Evolutionary conservation across 2,113 vertebrate species (phyloP).

Genomic region (Dendropsophus ebraccatus): DNA sequence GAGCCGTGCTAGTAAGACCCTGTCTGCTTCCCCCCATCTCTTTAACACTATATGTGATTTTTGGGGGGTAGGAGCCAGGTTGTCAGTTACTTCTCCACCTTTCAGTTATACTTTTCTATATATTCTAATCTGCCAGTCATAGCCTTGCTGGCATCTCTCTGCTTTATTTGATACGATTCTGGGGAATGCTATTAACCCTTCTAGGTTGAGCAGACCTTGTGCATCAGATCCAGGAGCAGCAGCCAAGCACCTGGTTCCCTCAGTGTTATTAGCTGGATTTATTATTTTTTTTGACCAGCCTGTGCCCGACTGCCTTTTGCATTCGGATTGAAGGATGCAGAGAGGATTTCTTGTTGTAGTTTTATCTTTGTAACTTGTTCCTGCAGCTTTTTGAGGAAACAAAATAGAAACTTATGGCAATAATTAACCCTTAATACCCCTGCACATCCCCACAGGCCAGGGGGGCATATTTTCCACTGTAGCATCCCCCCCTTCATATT

Average conservation of each 20-base stretch:
- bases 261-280: constrained; percentile 51
- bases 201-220: constrained; percentile 39
- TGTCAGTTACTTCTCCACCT: constrained; percentile 23
- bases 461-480: constrained; percentile 48
- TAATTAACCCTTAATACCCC: constrained; percentile 50
- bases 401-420: constrained; percentile 58
- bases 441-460: constrained; percentile 19
- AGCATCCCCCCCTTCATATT: constrained; percentile 47
- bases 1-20: constrained; percentile 44
- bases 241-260: constrained; percentile 30
- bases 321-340: constrained; percentile 44
- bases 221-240: constrained; percentile 33
- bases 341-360: constrained; percentile 55
- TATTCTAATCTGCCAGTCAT: constrained; percentile 38
- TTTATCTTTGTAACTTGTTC: constrained; percentile 56
- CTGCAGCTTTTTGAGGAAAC: constrained; percentile 54
- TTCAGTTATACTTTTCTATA: constrained; percentile 58
- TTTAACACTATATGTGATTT: constrained; percentile 23
- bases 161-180: constrained; percentile 44
- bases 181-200: constrained; percentile 39
- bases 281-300: constrained; percentile 26
- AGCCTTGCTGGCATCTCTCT: constrained; percentile 33
- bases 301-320: constrained; percentile 54
- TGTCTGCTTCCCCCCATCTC: constrained; percentile 35
- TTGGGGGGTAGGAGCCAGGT: constrained; percentile 20